phyloP scores from a whole-genome alignment of 2,888 invertebrate genomes.

The Sarcophaga carnaria region DNA sequence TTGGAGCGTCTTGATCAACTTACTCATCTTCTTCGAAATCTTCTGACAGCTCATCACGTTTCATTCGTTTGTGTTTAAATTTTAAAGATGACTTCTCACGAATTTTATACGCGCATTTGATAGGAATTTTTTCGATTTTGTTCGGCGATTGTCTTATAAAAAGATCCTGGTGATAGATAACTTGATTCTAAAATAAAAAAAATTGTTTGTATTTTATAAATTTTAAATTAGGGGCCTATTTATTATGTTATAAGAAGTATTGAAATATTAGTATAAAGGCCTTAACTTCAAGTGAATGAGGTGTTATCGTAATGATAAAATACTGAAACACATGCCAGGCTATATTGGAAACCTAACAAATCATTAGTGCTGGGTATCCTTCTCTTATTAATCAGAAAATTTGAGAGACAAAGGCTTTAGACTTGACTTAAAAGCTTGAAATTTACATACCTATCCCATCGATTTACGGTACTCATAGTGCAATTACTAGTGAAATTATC shows the following conservation, averaged over 20 bases:
- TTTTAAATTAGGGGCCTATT: not conserved
- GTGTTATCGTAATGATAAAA: no score
- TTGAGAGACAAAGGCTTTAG: no score
- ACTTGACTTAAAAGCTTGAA: no score
- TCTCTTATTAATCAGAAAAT: no score
- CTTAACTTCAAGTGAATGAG: no score
- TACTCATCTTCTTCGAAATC: conserved; percentile 59
- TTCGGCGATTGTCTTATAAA: not conserved
- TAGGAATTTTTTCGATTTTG: not conserved
- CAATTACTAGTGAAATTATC: no score
- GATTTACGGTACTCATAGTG: no score
- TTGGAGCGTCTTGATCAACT: conserved; percentile 7
- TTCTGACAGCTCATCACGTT: conserved; percentile 36
- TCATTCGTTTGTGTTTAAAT: conserved; percentile 15
- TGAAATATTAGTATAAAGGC: rapidly evolving
- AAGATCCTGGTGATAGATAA: conserved; percentile 37
- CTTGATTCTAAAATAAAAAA: conserved; percentile 9
- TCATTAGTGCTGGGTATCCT: no score
- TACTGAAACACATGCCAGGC: no score
- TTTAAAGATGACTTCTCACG: not conserved
- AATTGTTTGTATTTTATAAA: not conserved
- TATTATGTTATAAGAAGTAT: no score
- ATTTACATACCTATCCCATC: no score
- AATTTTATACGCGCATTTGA: conserved; percentile 38
- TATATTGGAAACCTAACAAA: no score